Percentiles rank a stretch among this genome's conserved stretches.
These are phyloP conservation scores for Augochlora pura DNA, from an alignment of 1,140 invertebrate genomes.

Conservation along the genomic window DNA sequence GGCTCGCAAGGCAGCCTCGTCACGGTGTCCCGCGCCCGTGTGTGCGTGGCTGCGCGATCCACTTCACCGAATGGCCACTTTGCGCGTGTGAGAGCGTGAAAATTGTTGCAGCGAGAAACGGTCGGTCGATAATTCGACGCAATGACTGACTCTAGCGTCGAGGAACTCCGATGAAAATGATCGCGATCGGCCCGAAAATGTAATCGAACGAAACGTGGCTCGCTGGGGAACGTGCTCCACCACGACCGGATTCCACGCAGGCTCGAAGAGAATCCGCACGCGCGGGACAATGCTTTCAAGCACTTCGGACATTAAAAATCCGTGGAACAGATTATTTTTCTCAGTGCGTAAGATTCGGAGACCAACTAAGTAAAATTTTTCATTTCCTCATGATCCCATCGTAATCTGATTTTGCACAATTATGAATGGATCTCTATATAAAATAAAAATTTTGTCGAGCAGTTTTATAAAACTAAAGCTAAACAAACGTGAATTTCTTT, in stretches of 20 bases:
- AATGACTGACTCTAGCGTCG: slow-evolving; percentile 53
- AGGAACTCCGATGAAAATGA: slow-evolving; percentile 46
- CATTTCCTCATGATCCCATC: too few relatives aligned
- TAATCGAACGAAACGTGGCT: not conserved
- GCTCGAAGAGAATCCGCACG: not conserved
- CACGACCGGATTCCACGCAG: too few relatives aligned
- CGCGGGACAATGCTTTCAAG: not conserved
- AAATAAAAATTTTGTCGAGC: too few relatives aligned
- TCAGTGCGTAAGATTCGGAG: slow-evolving; percentile 1
- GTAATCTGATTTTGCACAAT: too few relatives aligned
- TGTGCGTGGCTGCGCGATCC: slow-evolving; percentile 39
- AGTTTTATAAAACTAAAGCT: too few relatives aligned
- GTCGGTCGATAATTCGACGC: slow-evolving; percentile 54
- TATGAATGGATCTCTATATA: too few relatives aligned
- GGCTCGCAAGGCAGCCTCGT: slow-evolving; percentile 28
- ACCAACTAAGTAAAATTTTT: too few relatives aligned
- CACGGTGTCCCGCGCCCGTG: not conserved
- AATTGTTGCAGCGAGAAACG: slow-evolving; percentile 57
- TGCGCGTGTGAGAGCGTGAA: slow-evolving; percentile 62
- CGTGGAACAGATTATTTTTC: too few relatives aligned
- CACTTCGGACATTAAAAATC: too few relatives aligned
- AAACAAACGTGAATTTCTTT: too few relatives aligned
- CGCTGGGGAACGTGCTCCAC: not conserved
- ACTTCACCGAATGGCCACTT: slow-evolving; percentile 42
- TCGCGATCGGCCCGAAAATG: slow-evolving; percentile 27